A percentile compares a stretch with the other conserved stretches of the same genome.
These are phyloP conservation scores for Pseudolycoriella hygida DNA, from an alignment of 2,888 invertebrate genomes.

Conservation along the genomic window DNA sequence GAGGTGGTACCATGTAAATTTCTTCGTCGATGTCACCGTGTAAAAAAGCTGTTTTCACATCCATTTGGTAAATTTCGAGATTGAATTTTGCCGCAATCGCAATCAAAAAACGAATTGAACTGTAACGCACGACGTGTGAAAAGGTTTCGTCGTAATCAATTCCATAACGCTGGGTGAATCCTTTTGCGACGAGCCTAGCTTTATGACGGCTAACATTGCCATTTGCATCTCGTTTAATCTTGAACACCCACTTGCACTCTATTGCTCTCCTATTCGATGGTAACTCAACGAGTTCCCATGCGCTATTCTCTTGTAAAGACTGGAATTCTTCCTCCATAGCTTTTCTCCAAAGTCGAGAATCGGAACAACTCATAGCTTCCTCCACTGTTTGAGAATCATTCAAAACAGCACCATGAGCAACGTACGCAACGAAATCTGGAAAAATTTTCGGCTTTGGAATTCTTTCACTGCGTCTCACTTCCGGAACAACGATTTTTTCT, in stretches of 20 bases:
- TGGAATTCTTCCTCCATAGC: conserved; percentile 5
- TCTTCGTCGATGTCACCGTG: conserved; percentile 4
- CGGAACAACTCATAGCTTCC: not conserved
- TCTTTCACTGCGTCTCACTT: too few species aligned
- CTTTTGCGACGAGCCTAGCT: too few species aligned
- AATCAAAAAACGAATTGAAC: conserved; percentile 5
- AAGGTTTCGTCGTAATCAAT: too few species aligned
- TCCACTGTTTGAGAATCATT: conserved; percentile 2
- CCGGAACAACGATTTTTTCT: too few species aligned
- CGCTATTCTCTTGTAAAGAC: not conserved
- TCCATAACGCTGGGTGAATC: too few species aligned
- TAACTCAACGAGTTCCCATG: not conserved
- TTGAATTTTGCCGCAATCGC: conserved; percentile 6
- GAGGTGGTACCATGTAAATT: conserved; percentile 1
- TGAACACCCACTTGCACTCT: conserved; percentile 8
- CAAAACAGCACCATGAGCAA: too few species aligned
- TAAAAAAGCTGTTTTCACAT: conserved; percentile 6
- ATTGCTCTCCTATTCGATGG: conserved; percentile 4
- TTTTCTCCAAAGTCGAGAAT: not conserved
- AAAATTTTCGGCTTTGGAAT: too few species aligned
- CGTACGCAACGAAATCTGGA: too few species aligned
- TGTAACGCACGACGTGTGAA: conserved; percentile 4
- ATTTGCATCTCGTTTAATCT: conserved; percentile 6
- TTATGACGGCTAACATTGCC: conserved; percentile 6
- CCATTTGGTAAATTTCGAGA: conserved; percentile 1